A percentile compares a stretch with the other conserved stretches of the same genome.
Conservation (phyloP, 2,113 vertebrate species). For the Otolemur garnettii region DNA sequence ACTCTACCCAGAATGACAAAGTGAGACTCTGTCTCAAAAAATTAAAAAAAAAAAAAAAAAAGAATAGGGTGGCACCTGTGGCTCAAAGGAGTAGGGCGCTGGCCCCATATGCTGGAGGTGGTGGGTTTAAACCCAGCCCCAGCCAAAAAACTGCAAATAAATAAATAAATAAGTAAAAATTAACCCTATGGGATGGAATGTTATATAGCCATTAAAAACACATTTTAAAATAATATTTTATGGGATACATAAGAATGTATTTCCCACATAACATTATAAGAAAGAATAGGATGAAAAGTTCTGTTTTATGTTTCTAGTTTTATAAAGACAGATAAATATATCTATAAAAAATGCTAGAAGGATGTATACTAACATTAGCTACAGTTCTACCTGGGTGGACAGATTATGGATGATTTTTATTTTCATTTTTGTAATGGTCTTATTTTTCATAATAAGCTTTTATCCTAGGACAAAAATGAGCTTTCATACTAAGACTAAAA, state of each 20-base stretch:
- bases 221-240: slow-evolving; percentile 19
- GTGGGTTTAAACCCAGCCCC: no score
- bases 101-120: no score
- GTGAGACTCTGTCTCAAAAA: no score
- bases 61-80: no score
- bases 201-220: neutral
- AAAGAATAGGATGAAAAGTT: slow-evolving; percentile 38
- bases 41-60: no score
- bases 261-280: slow-evolving; percentile 26
- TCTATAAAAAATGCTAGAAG: neutral
- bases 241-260: neutral
- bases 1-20: no score
- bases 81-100: no score
- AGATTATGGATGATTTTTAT: neutral
- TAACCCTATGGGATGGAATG: neutral
- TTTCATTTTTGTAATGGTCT: neutral
- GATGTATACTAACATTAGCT: neutral
- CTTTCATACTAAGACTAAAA: slow-evolving; percentile 35
- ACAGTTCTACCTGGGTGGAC: neutral
- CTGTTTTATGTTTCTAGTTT: slow-evolving; percentile 13
- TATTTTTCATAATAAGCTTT: slow-evolving; percentile 15
- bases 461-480: slow-evolving; percentile 42
- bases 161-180: slow-evolving; percentile 12
- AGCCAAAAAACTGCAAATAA: slow-evolving; percentile 9
- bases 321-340: neutral